Evolutionary conservation across 2,113 vertebrate genomes (phyloP).

Genomic region (Erythrolamprus reginae): DNA sequence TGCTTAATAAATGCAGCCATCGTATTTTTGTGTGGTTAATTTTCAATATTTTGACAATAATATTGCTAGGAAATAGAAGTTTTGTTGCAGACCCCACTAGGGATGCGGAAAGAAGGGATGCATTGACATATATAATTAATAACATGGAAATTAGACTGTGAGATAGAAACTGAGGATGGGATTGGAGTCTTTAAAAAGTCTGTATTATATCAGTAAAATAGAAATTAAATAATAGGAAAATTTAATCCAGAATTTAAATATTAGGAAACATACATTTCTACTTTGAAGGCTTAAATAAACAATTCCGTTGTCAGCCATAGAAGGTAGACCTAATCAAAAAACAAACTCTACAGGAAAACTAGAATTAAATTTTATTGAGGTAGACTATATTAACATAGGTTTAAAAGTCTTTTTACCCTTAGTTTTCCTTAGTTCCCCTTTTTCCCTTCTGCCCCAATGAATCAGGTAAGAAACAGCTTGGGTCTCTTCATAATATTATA

Average conservation of each 20-base stretch:
- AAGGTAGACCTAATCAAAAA: not conserved
- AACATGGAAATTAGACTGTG: not conserved
- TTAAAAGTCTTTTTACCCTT: not conserved
- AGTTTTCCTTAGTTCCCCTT: too few relatives aligned
- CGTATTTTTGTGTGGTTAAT: not conserved
- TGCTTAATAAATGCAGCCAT: not conserved
- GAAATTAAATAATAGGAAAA: not conserved
- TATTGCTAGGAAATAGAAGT: not conserved
- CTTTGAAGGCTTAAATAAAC: not conserved
- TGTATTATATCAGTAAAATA: not conserved
- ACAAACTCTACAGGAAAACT: not conserved
- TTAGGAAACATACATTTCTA: not conserved
- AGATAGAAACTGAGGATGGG: not conserved
- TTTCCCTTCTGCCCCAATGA: not conserved
- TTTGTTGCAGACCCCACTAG: not conserved
- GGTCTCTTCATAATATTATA: not conserved
- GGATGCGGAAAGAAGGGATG: not conserved
- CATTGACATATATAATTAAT: not conserved
- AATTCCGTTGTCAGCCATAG: not conserved
- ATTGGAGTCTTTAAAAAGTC: not conserved
- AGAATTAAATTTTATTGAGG: not conserved
- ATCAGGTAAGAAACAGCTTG: not conserved
- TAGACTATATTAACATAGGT: not conserved
- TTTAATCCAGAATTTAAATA: not conserved
- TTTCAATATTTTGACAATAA: not conserved